These are phyloP conservation scores for Ellobium chinense DNA, from an alignment of 2,888 invertebrate genomes.

Conservation along the genomic window DNA sequence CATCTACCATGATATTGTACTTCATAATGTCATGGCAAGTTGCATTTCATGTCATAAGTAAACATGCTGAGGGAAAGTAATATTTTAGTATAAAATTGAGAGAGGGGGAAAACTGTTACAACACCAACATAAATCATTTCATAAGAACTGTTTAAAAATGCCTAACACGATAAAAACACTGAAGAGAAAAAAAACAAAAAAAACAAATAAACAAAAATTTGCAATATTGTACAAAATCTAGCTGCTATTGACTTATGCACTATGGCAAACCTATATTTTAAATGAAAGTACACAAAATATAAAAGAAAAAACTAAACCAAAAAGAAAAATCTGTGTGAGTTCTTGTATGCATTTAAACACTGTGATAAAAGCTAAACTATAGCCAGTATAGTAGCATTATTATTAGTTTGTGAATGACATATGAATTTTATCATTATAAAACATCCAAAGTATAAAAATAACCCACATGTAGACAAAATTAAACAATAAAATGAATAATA, in stretches of 20 bases:
- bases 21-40: too few species aligned
- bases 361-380: background rate
- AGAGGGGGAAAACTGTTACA: too few species aligned
- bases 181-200: too few species aligned
- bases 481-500: background rate
- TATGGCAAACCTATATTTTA: background rate
- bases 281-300: background rate
- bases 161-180: too few species aligned
- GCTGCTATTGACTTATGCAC: background rate
- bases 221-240: background rate
- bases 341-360: background rate
- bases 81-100: too few species aligned
- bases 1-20: too few species aligned
- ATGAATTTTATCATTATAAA: conserved; percentile 8
- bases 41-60: too few species aligned
- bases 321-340: background rate
- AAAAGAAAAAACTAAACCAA: background rate
- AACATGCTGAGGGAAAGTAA: too few species aligned
- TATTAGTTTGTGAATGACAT: background rate
- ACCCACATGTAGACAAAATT: conserved; percentile 18
- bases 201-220: background rate
- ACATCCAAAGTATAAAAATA: conserved; percentile 34
- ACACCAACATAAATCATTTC: too few species aligned
- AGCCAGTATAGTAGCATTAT: conserved; percentile 3
- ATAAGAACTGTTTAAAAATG: too few species aligned